Evolutionary conservation across 1,140 invertebrate species (phyloP), one percentile per base, ranked within the genome.

Genomic region (Delia radicum): DNA sequence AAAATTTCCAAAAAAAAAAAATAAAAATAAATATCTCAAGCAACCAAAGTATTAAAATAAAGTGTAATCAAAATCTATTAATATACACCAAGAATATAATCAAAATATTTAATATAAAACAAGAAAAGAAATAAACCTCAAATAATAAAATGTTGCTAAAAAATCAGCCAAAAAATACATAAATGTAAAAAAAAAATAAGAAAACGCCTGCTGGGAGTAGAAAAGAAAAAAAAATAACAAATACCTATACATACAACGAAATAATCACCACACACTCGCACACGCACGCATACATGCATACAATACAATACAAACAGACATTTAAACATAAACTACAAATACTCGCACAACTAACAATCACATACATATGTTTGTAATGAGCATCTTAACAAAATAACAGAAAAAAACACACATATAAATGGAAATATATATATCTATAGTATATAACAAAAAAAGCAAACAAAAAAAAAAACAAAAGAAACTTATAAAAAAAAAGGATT

Each of bases 211-310:
- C 18, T 29, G 33, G 48, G 18, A 62, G 73, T n/a, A n/a, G 61
- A 33, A 62, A 31, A 27, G 28, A 71, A 61, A 46, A 76, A 42
- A 69, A 61, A 73, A 76, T 24, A 74, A 29, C 73, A 75, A 77
- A 74, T 67, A 24, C 73, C 48, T 28, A 74, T 74, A 46, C 31
- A 74, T 37, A 71, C 37, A 77, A 71, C 27, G 29, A 46, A 62
- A 74, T 74, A 62, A 55, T 55, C 73, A 77, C 62, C 48, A 67
- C 67, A 73, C 75, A 75, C 28, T 48, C 29, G 28, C 67, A 62
- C 10, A 42, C 21, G 28, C 48, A 73, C 46, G 72, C 29, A 63
- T 18, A 65, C 27, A 8, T n/a, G n/a, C 13, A 75, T 28, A 73
- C 42, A 63, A 13, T 15, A n/a, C n/a, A 5, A 21, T 13, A 42